Evolutionary conservation across 2,888 invertebrate genomes (phyloP), one percentile per base, ranked within the genome.

Genomic region (Epinotia nisella): DNA sequence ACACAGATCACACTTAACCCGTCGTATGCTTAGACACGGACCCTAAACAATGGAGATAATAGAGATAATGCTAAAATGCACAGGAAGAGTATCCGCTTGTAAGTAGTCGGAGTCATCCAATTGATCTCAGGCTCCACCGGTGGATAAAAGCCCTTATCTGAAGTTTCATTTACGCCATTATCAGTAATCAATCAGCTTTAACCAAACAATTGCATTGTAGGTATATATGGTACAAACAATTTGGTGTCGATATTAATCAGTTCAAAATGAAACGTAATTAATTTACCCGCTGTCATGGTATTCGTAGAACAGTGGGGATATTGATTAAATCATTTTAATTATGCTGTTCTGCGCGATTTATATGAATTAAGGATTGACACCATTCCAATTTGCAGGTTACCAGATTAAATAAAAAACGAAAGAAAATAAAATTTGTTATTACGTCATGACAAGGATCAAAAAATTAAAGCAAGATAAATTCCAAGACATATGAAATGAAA

Each of bases 201-300:
- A 65, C 39, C 65, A 65, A 65, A 55, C 55, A 66, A 62, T 66
- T 55, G 24, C 10, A 53, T n/a, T 24, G 19, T 65, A 55, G 35
- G 17, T 49, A 15, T 11, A 29, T 49, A 15, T 11, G 53, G 11
- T n/a, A 11, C 55, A 56, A 56, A 66, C 24, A 39, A 41, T 66
- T 55, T 19, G 56, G 21, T 56, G 66, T n/a, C 41, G 55, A 62
- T 41, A 66, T 66, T 66, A 55, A 65, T 55, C 55, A 51, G 49
- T 10, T 49, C 49, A 62, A 62, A 62, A 62, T 62, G 3, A 62
- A 29, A 49, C 13, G 45, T 45, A 24, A 61, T 61, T 61, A 45
- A 61, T 61, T 61, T 49, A 7, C 49, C n/a, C 21, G 45, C 11
- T 62, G 49, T 11, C 62, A 62, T 29, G 24, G 13, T 62, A 49